Percentiles rank a stretch among this genome's conserved stretches.
phyloP scores from a whole-genome alignment of 2,888 invertebrate species.

The Uloborus plumipes region DNA sequence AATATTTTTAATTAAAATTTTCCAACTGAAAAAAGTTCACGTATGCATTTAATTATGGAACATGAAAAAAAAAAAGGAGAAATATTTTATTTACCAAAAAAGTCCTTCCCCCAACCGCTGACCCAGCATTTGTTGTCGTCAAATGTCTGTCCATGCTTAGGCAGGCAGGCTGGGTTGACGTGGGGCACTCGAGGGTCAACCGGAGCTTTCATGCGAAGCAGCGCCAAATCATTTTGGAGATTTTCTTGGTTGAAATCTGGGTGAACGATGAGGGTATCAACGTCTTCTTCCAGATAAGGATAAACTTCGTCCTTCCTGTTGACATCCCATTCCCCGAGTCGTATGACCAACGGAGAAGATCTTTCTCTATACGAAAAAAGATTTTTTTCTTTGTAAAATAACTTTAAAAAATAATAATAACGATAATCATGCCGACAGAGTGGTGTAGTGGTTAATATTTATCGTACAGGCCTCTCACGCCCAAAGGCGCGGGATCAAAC shows the following conservation, averaged over 20 bases:
- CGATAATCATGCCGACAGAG: too few species aligned
- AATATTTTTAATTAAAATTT: too few species aligned
- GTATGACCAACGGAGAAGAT: conserved; percentile 84
- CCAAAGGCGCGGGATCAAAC: too few species aligned
- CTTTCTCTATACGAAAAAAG: conserved; percentile 76
- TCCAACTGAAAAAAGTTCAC: too few species aligned
- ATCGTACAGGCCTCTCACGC: too few species aligned
- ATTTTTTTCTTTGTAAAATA: too few species aligned
- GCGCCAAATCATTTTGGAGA: conserved; percentile 92
- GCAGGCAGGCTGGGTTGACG: conserved; percentile 91
- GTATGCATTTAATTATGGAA: too few species aligned
- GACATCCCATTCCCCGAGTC: conserved; percentile 95
- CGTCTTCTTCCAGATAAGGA: conserved; percentile 89
- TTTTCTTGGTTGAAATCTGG: conserved; percentile 95
- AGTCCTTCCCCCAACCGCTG: conserved; percentile 97
- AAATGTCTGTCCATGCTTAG: conserved; percentile 85
- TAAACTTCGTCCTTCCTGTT: conserved; percentile 94
- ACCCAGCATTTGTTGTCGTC: conserved; percentile 91
- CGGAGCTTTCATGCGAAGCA: conserved; percentile 86
- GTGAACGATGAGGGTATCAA: conserved; percentile 86
- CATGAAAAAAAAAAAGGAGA: not conserved
- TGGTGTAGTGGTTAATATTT: too few species aligned
- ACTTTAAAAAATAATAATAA: too few species aligned
- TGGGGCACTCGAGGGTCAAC: conserved; percentile 83
- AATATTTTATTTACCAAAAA: conserved; percentile 78